Evolutionary conservation across 2,113 vertebrate species (phyloP), one percentile per base, ranked within the genome.

Genomic region (Sinocyclocheilus anshuiensis): DNA sequence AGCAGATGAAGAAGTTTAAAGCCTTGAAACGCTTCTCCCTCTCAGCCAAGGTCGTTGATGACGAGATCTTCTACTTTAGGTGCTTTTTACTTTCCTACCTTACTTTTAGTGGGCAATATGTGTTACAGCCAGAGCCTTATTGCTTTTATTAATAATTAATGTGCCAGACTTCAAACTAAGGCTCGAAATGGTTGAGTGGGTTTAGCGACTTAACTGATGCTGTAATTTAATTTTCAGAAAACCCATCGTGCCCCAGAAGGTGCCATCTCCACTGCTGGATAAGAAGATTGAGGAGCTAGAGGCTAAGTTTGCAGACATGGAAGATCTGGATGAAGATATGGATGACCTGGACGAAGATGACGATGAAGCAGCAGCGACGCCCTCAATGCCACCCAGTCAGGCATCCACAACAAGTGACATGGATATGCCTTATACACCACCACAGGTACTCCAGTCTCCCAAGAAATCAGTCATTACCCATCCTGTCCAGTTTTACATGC

Each of bases 61-160:
- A 99, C 85, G 98, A 99, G 92, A 95, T 98, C 89, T 99, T 95
- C 90, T 99, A 99, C 90, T 99, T 99, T 92, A 99, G 98, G 97
- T 99, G 92, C 91, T 92, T 77, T n/a, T 48, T 33, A 13, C 72
- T 63, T 50, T 82, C 36, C 15, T 24, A 8, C 48, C 11, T 18
- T 36, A 48, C 45, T 6, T 39, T 45, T 15, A 26, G 6, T 26
- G 6, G 13, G 42, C 6, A 76, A 13, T 50, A 16, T 48, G 6
- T 8, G 3, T 22, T 2, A 48, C 16, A 36, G 20, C 57, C 76
- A 48, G 42, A 48, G 39, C 48, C 57, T 45, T 24, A 13, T 45
- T 57, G n/a, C 36, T 45, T 15, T 71, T 48, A 0, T 16, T 22
- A 50, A 4, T 10, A 10, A n/a, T 61, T 61, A 61, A 61, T 61